These are phyloP conservation scores for Bubalus kerabau DNA, from an alignment of 2,113 vertebrate genomes.

Conservation along the genomic window DNA sequence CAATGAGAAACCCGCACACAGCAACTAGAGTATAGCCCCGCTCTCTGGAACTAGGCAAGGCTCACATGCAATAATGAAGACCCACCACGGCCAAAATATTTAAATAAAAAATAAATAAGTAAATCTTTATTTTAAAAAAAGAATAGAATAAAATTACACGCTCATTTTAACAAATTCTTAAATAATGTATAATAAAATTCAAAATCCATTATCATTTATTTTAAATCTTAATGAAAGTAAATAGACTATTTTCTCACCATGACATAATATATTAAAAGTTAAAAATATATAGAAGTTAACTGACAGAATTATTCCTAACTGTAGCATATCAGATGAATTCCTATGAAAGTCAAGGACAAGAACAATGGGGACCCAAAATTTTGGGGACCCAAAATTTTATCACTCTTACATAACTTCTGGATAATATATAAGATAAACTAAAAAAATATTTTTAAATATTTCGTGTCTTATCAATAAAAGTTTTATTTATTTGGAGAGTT, in stretches of 20 bases:
- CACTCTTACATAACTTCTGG: not conserved
- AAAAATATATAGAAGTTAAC: not conserved
- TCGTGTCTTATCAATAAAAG: not conserved
- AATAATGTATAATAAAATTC: not conserved
- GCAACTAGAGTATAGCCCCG: rapidly evolving
- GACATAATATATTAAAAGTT: not conserved
- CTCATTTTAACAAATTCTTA: not conserved
- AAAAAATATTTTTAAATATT: not conserved
- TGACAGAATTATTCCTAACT: not conserved
- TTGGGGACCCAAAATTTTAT: not conserved
- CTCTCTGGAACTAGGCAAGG: not conserved
- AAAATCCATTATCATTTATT: not conserved
- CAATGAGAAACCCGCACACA: rapidly evolving
- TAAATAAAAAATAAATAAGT: not conserved
- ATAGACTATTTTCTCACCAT: not conserved
- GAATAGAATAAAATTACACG: not conserved
- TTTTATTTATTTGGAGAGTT: not conserved
- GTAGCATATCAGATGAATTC: not conserved
- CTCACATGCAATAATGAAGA: not conserved
- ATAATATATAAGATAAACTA: not conserved
- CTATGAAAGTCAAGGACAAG: not conserved
- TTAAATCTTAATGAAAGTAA: slow-evolving; percentile 4
- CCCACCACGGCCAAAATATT: rapidly evolving
- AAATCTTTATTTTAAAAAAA: not conserved
- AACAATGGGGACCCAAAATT: not conserved